A percentile compares a stretch with the other conserved stretches of the same genome.
These are phyloP conservation scores for Rhyzopertha dominica DNA, from an alignment of 1,140 invertebrate genomes.

Conservation along the genomic window DNA sequence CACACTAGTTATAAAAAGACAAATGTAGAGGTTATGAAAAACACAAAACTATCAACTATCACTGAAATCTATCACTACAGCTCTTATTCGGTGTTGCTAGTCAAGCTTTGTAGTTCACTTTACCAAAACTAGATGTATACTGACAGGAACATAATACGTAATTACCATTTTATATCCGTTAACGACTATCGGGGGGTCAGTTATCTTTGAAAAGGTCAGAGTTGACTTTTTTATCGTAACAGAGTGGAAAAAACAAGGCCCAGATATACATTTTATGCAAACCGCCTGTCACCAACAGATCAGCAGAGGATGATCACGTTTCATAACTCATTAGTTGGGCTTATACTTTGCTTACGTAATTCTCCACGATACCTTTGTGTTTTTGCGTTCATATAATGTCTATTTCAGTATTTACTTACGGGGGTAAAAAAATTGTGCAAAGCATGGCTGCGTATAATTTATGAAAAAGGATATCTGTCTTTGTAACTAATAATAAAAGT, in stretches of 20 bases:
- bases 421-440: too few relatives aligned
- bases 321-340: too few relatives aligned
- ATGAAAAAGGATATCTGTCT: too few relatives aligned
- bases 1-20: neutral
- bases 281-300: too few relatives aligned
- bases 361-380: too few relatives aligned
- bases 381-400: too few relatives aligned
- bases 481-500: too few relatives aligned
- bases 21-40: neutral
- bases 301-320: too few relatives aligned
- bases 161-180: constrained; percentile 28
- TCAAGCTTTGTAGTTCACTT: neutral
- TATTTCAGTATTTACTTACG: too few relatives aligned
- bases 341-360: too few relatives aligned
- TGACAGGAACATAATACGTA: constrained; percentile 7
- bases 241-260: constrained; percentile 25
- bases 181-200: constrained; percentile 17
- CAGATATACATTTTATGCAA: too few relatives aligned
- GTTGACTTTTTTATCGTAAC: constrained; percentile 15
- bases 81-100: neutral
- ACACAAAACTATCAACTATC: neutral
- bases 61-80: neutral
- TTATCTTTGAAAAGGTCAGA: constrained; percentile 26
- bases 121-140: constrained; percentile 3
- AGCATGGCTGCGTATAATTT: too few relatives aligned